These are phyloP conservation scores for Aphidius gifuensis DNA, from an alignment of 1,140 invertebrate species.

Conservation along the genomic window DNA sequence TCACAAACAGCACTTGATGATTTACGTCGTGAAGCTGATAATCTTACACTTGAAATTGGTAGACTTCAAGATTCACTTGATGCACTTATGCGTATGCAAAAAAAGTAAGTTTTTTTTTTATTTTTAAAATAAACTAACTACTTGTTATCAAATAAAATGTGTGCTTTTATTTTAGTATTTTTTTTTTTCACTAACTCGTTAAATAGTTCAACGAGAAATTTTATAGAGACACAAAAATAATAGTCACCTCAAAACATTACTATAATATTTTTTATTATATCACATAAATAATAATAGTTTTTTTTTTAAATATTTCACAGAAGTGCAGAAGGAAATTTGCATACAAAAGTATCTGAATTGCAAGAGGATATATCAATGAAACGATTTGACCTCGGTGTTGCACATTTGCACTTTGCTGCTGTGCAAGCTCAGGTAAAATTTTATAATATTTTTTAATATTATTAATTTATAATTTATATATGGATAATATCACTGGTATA, in stretches of 20 bases:
- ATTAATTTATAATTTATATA: too few relatives aligned
- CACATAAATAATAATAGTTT: constrained; percentile 7
- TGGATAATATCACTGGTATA: neutral
- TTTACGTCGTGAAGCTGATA: constrained; percentile 75
- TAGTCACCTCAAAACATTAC: too few relatives aligned
- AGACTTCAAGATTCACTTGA: constrained; percentile 84
- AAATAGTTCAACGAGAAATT: neutral
- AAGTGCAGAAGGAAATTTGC: constrained; percentile 78
- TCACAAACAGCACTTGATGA: constrained; percentile 70
- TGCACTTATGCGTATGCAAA: constrained; percentile 78
- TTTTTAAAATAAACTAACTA: neutral
- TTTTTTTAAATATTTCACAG: constrained; percentile 49
- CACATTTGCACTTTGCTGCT: constrained; percentile 85
- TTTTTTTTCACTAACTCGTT: neutral
- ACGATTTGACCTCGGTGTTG: constrained; percentile 85
- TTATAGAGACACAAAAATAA: neutral
- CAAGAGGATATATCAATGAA: constrained; percentile 95
- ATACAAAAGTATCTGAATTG: constrained; percentile 90
- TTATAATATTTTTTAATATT: neutral
- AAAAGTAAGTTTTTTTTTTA: constrained; percentile 62
- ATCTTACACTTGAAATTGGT: constrained; percentile 81
- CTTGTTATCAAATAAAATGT: neutral
- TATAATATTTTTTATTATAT: too few relatives aligned
- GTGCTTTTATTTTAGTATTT: neutral
- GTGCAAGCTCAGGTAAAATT: constrained; percentile 81